Evolutionary conservation across 2,888 invertebrate genomes (phyloP).

Genomic region (Actias luna): DNA sequence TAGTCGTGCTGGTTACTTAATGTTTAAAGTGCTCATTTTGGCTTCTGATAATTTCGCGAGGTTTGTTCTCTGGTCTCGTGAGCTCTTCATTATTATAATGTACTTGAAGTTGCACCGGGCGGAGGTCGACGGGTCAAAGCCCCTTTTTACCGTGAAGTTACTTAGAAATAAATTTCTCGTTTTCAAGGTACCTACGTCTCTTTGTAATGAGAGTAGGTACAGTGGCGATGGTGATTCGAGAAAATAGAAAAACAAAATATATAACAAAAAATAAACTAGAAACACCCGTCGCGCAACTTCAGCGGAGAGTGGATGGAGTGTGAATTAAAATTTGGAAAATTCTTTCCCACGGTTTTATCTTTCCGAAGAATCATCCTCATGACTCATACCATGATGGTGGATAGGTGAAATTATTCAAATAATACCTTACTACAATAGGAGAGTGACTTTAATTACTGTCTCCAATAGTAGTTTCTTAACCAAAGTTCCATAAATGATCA

Average conservation of each 20-base stretch:
- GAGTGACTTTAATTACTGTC: no score
- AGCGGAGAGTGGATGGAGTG: constrained; percentile 8
- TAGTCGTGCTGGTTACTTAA: constrained; percentile 18
- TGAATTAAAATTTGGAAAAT: constrained; percentile 19
- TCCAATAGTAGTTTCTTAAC: not conserved
- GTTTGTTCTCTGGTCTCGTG: constrained; percentile 25
- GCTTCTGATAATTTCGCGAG: constrained; percentile 11
- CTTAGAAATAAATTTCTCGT: constrained; percentile 8
- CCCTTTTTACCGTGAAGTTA: constrained; percentile 28
- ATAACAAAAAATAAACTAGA: constrained; percentile 13
- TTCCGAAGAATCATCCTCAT: not conserved
- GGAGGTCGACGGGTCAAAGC: constrained; percentile 31
- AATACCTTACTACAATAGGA: not conserved
- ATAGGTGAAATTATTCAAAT: not conserved
- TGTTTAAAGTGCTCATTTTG: not conserved
- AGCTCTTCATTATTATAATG: constrained; percentile 29
- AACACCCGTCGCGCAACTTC: constrained; percentile 19
- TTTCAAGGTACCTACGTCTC: not conserved
- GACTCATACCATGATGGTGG: constrained; percentile 1
- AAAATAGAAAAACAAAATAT: constrained; percentile 4
- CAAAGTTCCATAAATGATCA: no score
- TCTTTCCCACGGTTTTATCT: constrained; percentile 16
- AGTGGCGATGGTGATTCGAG: constrained; percentile 12
- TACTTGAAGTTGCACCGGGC: constrained; percentile 13
- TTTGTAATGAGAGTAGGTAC: constrained; percentile 13